A percentile compares a stretch with the other conserved stretches of the same genome.
These are phyloP conservation scores for Tetranychus cinnabarinus DNA, from an alignment of 1,140 invertebrate genomes.

Conservation along the genomic window DNA sequence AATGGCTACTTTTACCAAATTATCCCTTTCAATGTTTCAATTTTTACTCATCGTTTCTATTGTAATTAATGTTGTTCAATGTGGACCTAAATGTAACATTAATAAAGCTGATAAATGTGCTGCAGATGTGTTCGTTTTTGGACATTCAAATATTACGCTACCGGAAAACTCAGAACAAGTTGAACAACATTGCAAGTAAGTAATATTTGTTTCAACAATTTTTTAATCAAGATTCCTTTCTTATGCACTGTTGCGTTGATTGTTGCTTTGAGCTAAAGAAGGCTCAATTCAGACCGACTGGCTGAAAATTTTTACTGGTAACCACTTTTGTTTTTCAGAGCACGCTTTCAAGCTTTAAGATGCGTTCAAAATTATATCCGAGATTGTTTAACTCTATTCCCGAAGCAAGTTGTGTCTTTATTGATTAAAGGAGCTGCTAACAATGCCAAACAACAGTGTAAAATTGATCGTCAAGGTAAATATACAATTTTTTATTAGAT, in stretches of 20 bases:
- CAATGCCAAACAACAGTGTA: neutral
- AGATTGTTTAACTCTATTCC: neutral
- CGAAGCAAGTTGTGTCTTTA: neutral
- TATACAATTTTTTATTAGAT: neutral
- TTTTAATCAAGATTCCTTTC: too few relatives aligned
- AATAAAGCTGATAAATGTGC: neutral
- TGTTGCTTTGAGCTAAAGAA: too few relatives aligned
- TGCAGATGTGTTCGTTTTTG: neutral
- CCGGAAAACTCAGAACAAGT: neutral
- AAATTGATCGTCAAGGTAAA: neutral
- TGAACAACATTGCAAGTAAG: neutral
- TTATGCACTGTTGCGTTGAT: too few relatives aligned
- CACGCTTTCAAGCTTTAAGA: neutral
- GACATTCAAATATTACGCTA: neutral
- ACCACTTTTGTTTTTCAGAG: neutral
- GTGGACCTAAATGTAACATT: neutral
- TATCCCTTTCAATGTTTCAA: too few relatives aligned
- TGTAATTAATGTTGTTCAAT: too few relatives aligned
- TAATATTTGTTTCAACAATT: neutral
- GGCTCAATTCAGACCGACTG: too few relatives aligned
- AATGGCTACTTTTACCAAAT: too few relatives aligned
- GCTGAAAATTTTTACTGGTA: too few relatives aligned
- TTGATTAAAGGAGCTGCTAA: neutral
- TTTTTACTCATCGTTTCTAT: too few relatives aligned
- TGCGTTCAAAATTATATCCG: neutral